Evolutionary conservation across 2,888 invertebrate genomes (phyloP).

Genomic region (Drosophila infuscata): DNA sequence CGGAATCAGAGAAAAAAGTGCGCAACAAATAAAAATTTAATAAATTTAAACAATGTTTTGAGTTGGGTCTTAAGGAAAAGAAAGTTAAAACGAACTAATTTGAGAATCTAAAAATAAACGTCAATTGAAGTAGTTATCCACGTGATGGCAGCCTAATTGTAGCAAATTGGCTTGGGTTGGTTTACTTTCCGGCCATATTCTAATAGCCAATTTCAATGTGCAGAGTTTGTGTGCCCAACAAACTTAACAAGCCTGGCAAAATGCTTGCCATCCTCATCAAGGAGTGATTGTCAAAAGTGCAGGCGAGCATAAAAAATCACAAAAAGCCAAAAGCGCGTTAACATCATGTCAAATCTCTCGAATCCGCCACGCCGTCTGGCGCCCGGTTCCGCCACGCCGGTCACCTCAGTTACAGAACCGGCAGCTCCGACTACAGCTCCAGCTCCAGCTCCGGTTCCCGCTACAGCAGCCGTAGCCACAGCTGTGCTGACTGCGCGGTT

Average conservation of each 20-base stretch:
- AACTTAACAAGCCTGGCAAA: slow-evolving; percentile 19
- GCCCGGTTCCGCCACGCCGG: slow-evolving; percentile 78
- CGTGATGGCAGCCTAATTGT: slow-evolving; percentile 41
- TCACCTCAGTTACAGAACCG: slow-evolving; percentile 34
- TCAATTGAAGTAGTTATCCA: slow-evolving; percentile 5
- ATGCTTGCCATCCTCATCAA: slow-evolving; percentile 27
- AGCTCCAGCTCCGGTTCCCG: slow-evolving; percentile 1
- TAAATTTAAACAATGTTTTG: background rate
- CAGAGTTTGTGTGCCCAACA: slow-evolving; percentile 30
- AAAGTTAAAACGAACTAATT: background rate
- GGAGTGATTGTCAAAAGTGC: slow-evolving; percentile 42
- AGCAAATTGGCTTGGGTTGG: slow-evolving; percentile 51
- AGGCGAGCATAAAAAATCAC: slow-evolving; percentile 26
- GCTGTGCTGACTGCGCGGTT: slow-evolving; percentile 65
- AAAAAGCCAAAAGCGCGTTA: slow-evolving; percentile 19
- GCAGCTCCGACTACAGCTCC: background rate
- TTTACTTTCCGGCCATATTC: slow-evolving; percentile 17
- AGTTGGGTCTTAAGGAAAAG: background rate
- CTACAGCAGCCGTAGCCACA: slow-evolving; percentile 41
- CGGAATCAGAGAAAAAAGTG: too few species aligned
- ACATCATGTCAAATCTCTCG: slow-evolving; percentile 74
- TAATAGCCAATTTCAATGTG: slow-evolving; percentile 45
- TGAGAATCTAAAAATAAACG: background rate
- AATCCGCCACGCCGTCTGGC: slow-evolving; percentile 67
- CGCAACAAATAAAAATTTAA: background rate